A percentile compares a stretch with the other conserved stretches of the same genome.
Evolutionary conservation across 2,113 vertebrate species (phyloP).

Genomic region (Taurulus bubalis): DNA sequence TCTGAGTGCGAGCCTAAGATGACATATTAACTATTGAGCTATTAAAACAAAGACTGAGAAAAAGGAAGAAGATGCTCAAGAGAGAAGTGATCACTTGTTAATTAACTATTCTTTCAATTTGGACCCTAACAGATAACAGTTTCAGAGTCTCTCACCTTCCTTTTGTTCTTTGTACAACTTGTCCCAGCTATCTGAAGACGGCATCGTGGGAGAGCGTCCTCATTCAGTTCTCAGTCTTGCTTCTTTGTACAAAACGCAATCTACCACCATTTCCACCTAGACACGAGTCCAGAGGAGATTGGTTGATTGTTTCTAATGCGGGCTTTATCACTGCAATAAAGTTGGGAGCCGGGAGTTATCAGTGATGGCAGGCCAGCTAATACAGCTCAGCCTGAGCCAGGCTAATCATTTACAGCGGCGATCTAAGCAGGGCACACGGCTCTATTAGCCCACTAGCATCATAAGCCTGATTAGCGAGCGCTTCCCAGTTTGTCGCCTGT

Average conservation of each 20-base stretch:
- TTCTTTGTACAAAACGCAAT: constrained; percentile 19
- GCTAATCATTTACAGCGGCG: constrained; percentile 71
- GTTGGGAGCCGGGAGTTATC: constrained; percentile 71
- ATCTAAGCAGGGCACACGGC: constrained; percentile 52
- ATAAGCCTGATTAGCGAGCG: constrained; percentile 64
- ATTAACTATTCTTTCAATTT: constrained; percentile 6
- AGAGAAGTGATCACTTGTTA: background rate
- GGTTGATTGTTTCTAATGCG: constrained; percentile 71
- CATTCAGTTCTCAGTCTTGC: constrained; percentile 61
- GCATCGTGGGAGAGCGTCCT: constrained; percentile 74
- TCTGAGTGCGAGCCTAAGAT: background rate
- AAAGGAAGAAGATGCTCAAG: background rate
- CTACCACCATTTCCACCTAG: constrained; percentile 46
- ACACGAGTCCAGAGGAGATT: constrained; percentile 49
- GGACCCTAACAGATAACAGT: background rate
- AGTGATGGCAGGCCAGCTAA: constrained; percentile 60
- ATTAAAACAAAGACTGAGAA: background rate
- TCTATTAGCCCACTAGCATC: constrained; percentile 65
- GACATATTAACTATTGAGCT: background rate
- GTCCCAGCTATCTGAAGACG: constrained; percentile 47
- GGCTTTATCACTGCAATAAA: constrained; percentile 68
- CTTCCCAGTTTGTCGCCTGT: constrained; percentile 38
- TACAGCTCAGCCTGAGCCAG: constrained; percentile 70
- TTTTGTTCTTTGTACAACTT: constrained; percentile 10
- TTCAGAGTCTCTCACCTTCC: constrained; percentile 27